These are phyloP conservation scores for Pelecanoides urinatrix DNA, from an alignment of 2,113 vertebrate species.

Conservation along the genomic window DNA sequence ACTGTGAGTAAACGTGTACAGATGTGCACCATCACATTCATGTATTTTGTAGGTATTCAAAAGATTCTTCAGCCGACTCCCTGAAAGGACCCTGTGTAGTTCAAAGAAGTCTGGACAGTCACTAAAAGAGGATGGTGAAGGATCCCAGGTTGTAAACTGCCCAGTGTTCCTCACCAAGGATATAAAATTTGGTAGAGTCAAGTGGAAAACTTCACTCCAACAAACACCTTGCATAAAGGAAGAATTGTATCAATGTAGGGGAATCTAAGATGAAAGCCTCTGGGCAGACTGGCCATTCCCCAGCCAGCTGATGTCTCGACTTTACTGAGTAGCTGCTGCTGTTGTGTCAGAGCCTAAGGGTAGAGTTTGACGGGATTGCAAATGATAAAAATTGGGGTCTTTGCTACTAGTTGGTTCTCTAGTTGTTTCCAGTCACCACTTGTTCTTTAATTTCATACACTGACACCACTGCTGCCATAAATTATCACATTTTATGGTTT, in stretches of 20 bases:
- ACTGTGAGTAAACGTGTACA: background rate
- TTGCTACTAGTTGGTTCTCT: background rate
- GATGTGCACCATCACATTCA: background rate
- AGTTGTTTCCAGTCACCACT: background rate
- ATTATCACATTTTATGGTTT: conserved; percentile 43
- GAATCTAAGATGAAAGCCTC: background rate
- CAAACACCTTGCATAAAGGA: background rate
- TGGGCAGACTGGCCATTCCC: background rate
- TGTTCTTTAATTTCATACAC: conserved; percentile 21
- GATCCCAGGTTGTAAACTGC: background rate
- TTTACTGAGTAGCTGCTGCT: background rate
- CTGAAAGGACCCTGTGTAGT: background rate
- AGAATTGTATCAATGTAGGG: background rate
- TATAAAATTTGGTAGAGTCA: background rate
- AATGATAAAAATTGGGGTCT: background rate
- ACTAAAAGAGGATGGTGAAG: background rate
- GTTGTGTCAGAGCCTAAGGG: background rate
- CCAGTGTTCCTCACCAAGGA: background rate
- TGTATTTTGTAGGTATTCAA: background rate
- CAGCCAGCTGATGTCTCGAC: background rate
- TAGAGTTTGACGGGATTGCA: background rate
- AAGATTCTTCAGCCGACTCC: background rate
- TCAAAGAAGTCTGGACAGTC: background rate
- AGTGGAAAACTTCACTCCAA: background rate
- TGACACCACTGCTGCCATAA: conserved; percentile 12